Percentiles rank a stretch among this genome's conserved stretches.
Conservation (phyloP, 2,888 invertebrate genomes). For the Lymantria dispar region DNA sequence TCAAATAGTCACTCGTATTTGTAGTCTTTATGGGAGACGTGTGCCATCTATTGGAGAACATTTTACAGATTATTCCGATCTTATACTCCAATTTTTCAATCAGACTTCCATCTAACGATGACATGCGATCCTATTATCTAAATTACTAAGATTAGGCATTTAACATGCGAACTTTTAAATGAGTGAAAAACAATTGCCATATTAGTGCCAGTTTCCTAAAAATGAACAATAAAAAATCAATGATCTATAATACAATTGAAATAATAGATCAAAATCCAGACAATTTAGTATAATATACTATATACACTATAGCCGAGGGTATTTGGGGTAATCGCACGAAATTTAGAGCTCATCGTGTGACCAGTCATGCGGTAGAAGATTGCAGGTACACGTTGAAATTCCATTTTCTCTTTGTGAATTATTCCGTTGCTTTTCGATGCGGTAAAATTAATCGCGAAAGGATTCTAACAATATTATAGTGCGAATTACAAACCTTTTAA, state of each 20-base stretch:
- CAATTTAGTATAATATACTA: conserved; percentile 5
- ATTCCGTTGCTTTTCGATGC: conserved; percentile 13
- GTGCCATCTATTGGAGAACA: too few relatives aligned
- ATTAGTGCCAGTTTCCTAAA: too few relatives aligned
- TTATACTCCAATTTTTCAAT: too few relatives aligned
- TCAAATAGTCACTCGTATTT: too few relatives aligned
- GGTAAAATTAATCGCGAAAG: conserved; percentile 25
- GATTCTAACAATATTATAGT: conserved; percentile 17
- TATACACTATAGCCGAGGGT: neutral
- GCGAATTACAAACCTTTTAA: conserved; percentile 30
- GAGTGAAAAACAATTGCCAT: too few relatives aligned
- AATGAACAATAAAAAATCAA: neutral
- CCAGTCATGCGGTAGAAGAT: conserved; percentile 45
- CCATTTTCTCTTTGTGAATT: conserved; percentile 32
- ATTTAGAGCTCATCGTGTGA: conserved; percentile 49
- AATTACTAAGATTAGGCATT: too few relatives aligned
- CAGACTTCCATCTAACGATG: too few relatives aligned
- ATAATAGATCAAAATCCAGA: neutral
- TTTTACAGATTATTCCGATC: too few relatives aligned
- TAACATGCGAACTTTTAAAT: too few relatives aligned
- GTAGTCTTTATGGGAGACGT: too few relatives aligned
- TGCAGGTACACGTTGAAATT: conserved; percentile 31
- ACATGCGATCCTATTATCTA: too few relatives aligned
- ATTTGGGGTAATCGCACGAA: conserved; percentile 35
- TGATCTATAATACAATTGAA: neutral